Percentiles rank a stretch among this genome's conserved stretches.
These are phyloP conservation scores for Adelphocoris suturalis DNA, from an alignment of 2,888 invertebrate genomes.

Conservation along the genomic window DNA sequence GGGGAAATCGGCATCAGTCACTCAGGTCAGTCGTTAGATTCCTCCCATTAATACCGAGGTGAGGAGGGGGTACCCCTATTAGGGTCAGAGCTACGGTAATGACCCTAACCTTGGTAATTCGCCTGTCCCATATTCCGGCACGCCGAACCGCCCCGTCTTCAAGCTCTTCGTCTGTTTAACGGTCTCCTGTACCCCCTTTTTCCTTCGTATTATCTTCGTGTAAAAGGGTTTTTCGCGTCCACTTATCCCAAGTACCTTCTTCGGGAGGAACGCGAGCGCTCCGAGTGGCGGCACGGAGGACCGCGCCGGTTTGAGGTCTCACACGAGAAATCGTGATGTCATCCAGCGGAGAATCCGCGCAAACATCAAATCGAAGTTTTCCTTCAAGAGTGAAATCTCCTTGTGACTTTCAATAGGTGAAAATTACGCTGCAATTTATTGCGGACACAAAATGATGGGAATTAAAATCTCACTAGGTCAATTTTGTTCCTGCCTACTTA, in stretches of 20 bases:
- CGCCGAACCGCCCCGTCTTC: background rate
- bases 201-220: conserved; percentile 41
- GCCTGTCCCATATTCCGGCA: conserved; percentile 57
- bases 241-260: conserved; percentile 57
- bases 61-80: background rate
- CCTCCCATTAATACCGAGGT: background rate
- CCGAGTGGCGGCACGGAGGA: background rate
- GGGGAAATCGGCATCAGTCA: conserved; percentile 11
- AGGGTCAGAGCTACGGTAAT: conserved; percentile 56
- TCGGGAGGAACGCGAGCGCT: background rate
- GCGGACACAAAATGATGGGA: too few relatives aligned
- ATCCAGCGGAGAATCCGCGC: background rate
- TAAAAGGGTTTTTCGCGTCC: conserved; percentile 39
- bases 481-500: too few relatives aligned
- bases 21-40: conserved; percentile 6
- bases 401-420: too few relatives aligned
- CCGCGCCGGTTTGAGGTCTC: background rate
- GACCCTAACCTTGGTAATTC: conserved; percentile 67
- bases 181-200: conserved; percentile 19
- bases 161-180: conserved; percentile 38
- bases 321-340: conserved; percentile 60
- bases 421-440: too few relatives aligned
- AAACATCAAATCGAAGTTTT: too few relatives aligned
- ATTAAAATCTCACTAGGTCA: too few relatives aligned
- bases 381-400: too few relatives aligned